Base-by-base conservation (phyloP, 1,140 invertebrate species). In the Scylla paramamosain region DNA sequence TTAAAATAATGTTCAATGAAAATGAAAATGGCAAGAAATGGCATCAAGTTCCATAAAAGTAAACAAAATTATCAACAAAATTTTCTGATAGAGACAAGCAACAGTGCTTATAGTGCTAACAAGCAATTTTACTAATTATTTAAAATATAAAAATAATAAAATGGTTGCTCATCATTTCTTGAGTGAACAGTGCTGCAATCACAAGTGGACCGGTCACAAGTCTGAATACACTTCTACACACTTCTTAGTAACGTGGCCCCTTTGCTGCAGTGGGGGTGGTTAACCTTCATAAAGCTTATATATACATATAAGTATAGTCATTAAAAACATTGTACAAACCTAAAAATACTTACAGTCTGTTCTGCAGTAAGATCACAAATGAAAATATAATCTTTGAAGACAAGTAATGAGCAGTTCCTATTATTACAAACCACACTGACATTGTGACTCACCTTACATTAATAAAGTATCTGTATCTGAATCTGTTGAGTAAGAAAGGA, bases 11-110 rank as follows among this genome's bases (percentile, higher is more conserved):
- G 67, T 20, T 77, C 20, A 77, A 25, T n/a, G 67, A 77, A 77
- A 77, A 12, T 77, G 67, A n/a, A 77, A 77, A 77, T 77, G 67
- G 67, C 67, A 77, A 77, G 67, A 77, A 77, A 77, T 77, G 67
- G 67, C 67, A n/a, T n/a, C 3, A n/a, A n/a, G 1, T 77, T 77
- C 10, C 16, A 59, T 59, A 20, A 77, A 77, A n/a, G 25, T 7
- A 77, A 77, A n/a, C 25, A 77, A 59, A 59, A 4, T 59, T 59
- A 20, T 14, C 20, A 77, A 77, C n/a, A n/a, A 77, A 59, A 59
- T 16, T n/a, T 77, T n/a, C 20, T 77, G 20, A 77, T 7, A 77
- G 3, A n/a, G 1, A n/a, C 6, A n/a, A n/a, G n/a, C 20, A 77
- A 77, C 20, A n/a, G 12, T 59, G 1, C 67, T 77, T 77, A 20